Evolutionary conservation across 2,888 invertebrate species (phyloP), one percentile per base, ranked within the genome.

Genomic region (Chesias legatella): DNA sequence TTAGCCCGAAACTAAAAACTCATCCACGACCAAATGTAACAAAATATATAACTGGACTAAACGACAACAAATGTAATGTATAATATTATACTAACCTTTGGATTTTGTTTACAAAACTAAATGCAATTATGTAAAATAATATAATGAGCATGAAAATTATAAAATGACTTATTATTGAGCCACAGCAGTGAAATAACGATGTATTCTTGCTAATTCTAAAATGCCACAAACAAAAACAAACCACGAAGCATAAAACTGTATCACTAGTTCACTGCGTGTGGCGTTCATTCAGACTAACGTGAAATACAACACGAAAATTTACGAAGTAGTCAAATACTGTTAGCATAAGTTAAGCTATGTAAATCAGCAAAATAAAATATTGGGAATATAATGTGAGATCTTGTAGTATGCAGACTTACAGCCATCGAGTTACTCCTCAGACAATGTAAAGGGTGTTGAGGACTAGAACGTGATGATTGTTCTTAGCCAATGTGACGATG

Each of bases 391-490:
- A 82, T 83, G 85, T 88, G 88, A 88, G 86, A 88, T 88, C 88
- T 86, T 80, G 88, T 84, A 83, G 81, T 84, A 84, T 85, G 88
- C 84, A 85, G 88, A 88, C 88, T 88, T 88, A 88, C 86, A 84
- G 85, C 85, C 83, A 81, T 80, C 75, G 77, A 80, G 80, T 79
- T 39, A 60, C 73, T 73, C 91, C 92, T 94, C 94, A 95, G 89
- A 94, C 92, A 91, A 96, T 95, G 90, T 96, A 96, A 76, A 96
- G 92, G 67, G 96, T 96, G 90, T 96, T 95, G 86, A 98, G 92
- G 80, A 98, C 96, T 85, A 98, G 93, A 72, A 98, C 98, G 88
- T 98, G 97, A 89, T 98, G 98, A 90, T 98, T 98, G 90, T 98
- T 98, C 91, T 98, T 98, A 79, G 98, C 98, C 89, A 98, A 89